These are phyloP conservation scores for Zophobas atratus DNA, from an alignment of 1,140 invertebrate species.

Conservation along the genomic window DNA sequence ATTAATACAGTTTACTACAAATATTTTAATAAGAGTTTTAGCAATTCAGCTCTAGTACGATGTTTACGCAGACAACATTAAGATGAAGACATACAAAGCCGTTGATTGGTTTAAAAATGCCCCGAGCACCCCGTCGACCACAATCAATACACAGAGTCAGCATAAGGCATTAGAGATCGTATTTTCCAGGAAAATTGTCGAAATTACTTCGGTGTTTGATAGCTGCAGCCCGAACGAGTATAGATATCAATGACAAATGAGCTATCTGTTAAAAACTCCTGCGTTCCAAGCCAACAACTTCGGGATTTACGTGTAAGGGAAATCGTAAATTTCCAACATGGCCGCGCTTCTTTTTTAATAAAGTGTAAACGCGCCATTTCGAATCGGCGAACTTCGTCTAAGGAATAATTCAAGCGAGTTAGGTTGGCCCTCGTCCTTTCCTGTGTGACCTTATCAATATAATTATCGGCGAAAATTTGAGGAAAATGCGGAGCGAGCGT, in stretches of 20 bases:
- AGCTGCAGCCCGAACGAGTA: slow-evolving; percentile 53
- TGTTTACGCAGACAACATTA: no score
- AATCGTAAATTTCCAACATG: slow-evolving; percentile 63
- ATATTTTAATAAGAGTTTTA: no score
- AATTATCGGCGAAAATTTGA: slow-evolving; percentile 20
- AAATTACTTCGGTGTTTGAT: slow-evolving; percentile 58
- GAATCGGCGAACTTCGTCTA: slow-evolving; percentile 57
- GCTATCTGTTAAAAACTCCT: slow-evolving; percentile 66
- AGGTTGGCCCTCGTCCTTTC: slow-evolving; percentile 14
- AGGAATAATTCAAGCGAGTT: slow-evolving; percentile 57
- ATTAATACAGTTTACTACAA: no score
- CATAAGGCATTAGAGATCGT: slow-evolving; percentile 14
- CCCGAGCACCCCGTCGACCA: neutral
- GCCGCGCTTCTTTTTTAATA: slow-evolving; percentile 64
- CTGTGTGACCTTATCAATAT: slow-evolving; percentile 23
- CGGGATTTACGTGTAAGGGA: slow-evolving; percentile 63
- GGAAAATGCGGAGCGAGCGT: slow-evolving; percentile 26
- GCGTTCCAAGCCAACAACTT: slow-evolving; percentile 62
- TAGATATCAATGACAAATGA: slow-evolving; percentile 66
- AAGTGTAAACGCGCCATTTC: slow-evolving; percentile 62
- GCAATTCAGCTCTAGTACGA: no score
- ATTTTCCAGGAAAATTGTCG: slow-evolving; percentile 54
- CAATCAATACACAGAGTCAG: slow-evolving; percentile 11
- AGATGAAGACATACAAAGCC: no score
- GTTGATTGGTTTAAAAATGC: no score